Evolutionary conservation across 2,113 vertebrate species (phyloP), one percentile per base, ranked within the genome.

Genomic region (Coryphaenoides rupestris): DNA sequence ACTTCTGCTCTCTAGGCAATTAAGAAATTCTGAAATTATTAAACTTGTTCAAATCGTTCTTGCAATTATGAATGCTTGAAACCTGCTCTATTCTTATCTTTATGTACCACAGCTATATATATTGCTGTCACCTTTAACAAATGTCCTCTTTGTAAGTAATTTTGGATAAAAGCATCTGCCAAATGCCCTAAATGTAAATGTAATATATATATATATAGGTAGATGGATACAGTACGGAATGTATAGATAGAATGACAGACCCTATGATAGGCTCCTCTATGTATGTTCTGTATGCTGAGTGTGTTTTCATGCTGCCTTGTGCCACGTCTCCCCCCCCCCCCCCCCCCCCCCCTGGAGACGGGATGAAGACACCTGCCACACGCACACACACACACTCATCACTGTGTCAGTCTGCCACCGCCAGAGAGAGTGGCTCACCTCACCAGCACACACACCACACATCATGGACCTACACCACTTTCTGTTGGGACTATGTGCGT

Each of bases 341-440:
- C 63, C 53, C 83, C 91, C 86, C 86, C 7, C n/a, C n/a, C n/a
- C 33, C 33, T 10, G 0, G 85, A 81, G 90, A 68, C 14, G 9
- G 2, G 9, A 40, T 7, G 33, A 12, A 40, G 33, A 40, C 33
- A 40, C 33, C 33, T 40, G 33, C 33, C 33, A 40, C 33, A 40
- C 33, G 33, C 13, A 40, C 33, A 40, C 33, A 40, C 33, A 12
- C 13, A 40, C 33, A 40, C 33, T 40, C 33, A 40, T 40, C 33
- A 40, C 13, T 40, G 9, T 12, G 9, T 40, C n/a, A n/a, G 33
- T 40, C 33, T 40, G 33, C 33, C 9, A 10, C 23, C 59, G 6
- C 33, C 21, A 45, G 77, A 73, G 71, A 87, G 84, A 78, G 71
- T 65, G 47, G 16, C 64, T 62, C 49, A 10, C 24, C 53, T 62